phyloP scores from a whole-genome alignment of 2,797 vertebrate genomes.

The Eurystomus glaucurus region DNA sequence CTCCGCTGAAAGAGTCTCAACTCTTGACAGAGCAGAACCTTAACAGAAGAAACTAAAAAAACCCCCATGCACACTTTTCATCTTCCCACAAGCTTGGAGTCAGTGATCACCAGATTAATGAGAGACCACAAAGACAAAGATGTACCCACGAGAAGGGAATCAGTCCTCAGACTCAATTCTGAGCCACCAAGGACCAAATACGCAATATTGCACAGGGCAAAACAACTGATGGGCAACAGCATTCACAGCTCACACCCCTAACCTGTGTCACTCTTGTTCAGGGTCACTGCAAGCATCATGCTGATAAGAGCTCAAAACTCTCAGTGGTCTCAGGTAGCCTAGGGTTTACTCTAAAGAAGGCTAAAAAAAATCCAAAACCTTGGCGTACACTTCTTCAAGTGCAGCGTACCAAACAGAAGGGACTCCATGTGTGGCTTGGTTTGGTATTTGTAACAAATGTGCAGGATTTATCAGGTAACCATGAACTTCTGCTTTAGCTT shows the following conservation, averaged over 20 bases:
- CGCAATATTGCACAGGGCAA: background rate
- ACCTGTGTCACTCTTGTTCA: no score
- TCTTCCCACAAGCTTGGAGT: background rate
- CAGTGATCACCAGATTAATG: background rate
- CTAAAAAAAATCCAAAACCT: background rate
- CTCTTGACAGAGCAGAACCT: background rate
- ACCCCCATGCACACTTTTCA: rapidly evolving
- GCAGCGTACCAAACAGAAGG: background rate
- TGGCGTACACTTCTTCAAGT: background rate
- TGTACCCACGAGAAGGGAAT: background rate
- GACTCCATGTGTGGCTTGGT: background rate
- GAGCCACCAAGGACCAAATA: background rate
- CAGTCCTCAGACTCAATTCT: background rate
- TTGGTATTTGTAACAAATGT: background rate
- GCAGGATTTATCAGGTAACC: background rate
- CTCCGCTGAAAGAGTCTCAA: background rate
- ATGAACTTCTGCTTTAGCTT: background rate
- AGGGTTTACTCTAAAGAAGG: background rate
- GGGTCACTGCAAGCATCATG: rapidly evolving
- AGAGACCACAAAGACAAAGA: background rate
- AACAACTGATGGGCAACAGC: background rate
- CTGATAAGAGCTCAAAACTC: background rate
- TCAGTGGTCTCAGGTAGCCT: background rate
- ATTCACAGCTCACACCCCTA: background rate
- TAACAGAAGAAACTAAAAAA: background rate